A percentile compares a stretch with the other conserved stretches of the same genome.
Evolutionary conservation across 2,888 invertebrate species (phyloP).

Genomic region (Pheosia tremula): DNA sequence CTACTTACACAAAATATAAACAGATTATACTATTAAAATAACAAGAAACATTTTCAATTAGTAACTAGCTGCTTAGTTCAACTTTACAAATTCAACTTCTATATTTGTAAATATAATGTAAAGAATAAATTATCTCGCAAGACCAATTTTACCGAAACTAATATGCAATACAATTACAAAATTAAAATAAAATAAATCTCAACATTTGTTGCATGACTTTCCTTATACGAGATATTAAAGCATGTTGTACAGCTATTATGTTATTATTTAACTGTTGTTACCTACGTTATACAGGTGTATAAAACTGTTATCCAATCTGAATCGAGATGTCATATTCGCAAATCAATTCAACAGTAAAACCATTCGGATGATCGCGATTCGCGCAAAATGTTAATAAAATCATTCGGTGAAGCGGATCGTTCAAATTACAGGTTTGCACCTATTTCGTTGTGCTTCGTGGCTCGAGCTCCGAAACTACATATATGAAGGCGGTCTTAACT

Average conservation of each 20-base stretch:
- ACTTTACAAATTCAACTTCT: too few relatives aligned
- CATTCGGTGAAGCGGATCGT: constrained; percentile 50
- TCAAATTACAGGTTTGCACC: constrained; percentile 12
- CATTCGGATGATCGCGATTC: constrained; percentile 51
- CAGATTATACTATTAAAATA: too few relatives aligned
- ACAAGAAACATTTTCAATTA: too few relatives aligned
- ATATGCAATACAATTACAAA: constrained; percentile 8
- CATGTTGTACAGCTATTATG: not conserved
- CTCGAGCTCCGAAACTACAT: constrained; percentile 11
- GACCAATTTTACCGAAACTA: constrained; percentile 1
- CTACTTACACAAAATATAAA: too few relatives aligned
- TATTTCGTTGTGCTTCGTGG: constrained; percentile 17
- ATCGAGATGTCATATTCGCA: constrained; percentile 42
- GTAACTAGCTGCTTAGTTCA: not conserved
- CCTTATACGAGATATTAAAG: not conserved
- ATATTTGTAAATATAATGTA: not conserved
- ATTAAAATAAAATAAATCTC: constrained; percentile 6
- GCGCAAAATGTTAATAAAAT: constrained; percentile 58
- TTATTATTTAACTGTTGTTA: not conserved
- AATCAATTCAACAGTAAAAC: constrained; percentile 44
- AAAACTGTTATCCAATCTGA: constrained; percentile 1
- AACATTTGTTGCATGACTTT: not conserved
- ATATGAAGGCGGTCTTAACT: constrained; percentile 38
- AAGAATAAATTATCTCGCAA: not conserved
- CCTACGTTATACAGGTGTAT: not conserved